Base-by-base conservation (phyloP, 2,113 vertebrate species). In the Lampris megalopsis region DNA sequence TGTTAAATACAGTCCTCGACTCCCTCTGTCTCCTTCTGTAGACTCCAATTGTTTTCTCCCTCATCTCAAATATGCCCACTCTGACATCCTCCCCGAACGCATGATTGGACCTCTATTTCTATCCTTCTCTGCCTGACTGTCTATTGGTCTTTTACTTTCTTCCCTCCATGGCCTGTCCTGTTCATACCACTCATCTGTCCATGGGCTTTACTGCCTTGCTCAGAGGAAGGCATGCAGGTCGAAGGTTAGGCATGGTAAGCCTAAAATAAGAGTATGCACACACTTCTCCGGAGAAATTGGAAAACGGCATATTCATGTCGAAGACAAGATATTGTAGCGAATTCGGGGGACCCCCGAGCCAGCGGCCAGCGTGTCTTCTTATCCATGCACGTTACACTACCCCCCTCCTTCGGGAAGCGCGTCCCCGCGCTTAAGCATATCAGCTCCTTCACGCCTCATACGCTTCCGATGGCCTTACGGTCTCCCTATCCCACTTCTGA, bases 61-160 rank as follows among this genome's bases (percentile, higher is more conserved):
- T 43, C 52, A 73, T 65, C 10, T 80, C 70, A 83, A 64, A 67
- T 73, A 75, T 48, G 69, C 76, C 72, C 72, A 75, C 1, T 49
- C 10, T 70, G 77, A 80, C 81, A 80, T 78, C 65, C 49, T 58
- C 38, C 2, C n/a, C 49, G 71, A 81, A 73, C 78, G 71, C 71
- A 83, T 83, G 48, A 62, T 58, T 61, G 43, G 9, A 4, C 67
- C 40, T 66, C 45, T 73, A 65, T 74, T 7, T 49, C 53, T 50
- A 47, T 72, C 5, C 49, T 11, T 9, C 13, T n/a, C 3, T 45
- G 40, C 42, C 49, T 9, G 57, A 2, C 38, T 1, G 9, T 36
- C 0, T 65, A 47, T 6, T 50, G 4, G 3, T 56, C 50, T 38
- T 35, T 66, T 10, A 50, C 54, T 13, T n/a, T 5, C 43, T 61